phyloP scores from a whole-genome alignment of 2,888 invertebrate species.

The Xiphydria camelus region DNA sequence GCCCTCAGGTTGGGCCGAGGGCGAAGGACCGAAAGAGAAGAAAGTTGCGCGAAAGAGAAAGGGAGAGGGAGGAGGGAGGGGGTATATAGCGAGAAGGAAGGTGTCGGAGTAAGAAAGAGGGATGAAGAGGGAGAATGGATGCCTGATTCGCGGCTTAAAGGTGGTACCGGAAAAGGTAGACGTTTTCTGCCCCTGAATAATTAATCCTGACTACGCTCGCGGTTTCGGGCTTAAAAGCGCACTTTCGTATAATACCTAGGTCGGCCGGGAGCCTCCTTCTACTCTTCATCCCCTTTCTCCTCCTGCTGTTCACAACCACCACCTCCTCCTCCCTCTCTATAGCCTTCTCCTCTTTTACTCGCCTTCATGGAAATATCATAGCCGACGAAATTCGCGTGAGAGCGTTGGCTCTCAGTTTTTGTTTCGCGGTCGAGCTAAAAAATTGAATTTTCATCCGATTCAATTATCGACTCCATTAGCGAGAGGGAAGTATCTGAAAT shows the following conservation, averaged over 20 bases:
- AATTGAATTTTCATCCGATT: neutral
- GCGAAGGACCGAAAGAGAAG: neutral
- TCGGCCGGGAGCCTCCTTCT: no score
- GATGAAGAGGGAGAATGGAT: constrained; percentile 23
- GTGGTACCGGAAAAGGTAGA: constrained; percentile 28
- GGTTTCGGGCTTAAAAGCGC: constrained; percentile 16
- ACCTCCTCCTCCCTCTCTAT: no score
- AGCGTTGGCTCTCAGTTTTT: constrained; percentile 6
- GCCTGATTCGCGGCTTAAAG: constrained; percentile 25
- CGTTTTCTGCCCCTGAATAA: constrained; percentile 38
- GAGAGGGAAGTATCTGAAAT: neutral
- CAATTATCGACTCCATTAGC: neutral
- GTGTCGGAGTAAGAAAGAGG: constrained; percentile 14
- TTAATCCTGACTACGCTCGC: constrained; percentile 33
- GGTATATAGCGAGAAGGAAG: neutral
- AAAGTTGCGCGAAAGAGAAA: no score
- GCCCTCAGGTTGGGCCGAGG: constrained; percentile 11
- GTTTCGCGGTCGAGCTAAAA: neutral
- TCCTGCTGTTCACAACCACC: no score
- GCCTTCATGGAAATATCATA: constrained; percentile 12
- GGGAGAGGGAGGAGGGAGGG: neutral
- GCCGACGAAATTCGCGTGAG: constrained; percentile 12
- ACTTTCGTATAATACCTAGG: constrained; percentile 14
- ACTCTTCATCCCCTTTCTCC: no score
- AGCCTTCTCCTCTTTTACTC: no score